Evolutionary conservation across 1,140 invertebrate genomes (phyloP).

Genomic region (Saccostrea echinata): DNA sequence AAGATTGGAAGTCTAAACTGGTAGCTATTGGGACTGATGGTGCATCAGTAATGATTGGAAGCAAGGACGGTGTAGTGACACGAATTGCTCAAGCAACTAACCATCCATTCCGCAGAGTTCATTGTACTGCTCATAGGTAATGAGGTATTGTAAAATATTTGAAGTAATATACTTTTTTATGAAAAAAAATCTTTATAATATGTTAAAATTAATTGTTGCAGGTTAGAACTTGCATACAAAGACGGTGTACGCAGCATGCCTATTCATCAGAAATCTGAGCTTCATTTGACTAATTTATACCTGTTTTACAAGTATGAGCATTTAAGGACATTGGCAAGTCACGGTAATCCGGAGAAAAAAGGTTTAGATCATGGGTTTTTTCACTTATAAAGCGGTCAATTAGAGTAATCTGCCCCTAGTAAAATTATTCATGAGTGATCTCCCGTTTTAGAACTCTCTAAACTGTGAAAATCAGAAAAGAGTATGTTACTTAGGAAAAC

Average conservation of each 20-base stretch:
- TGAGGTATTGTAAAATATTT: background rate
- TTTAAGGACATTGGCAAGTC: no score
- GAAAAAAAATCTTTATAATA: background rate
- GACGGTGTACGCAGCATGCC: background rate
- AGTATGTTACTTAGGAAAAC: no score
- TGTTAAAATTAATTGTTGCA: background rate
- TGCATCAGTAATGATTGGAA: conserved; percentile 51
- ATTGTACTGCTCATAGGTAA: background rate
- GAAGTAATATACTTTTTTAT: background rate
- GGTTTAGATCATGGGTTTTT: no score
- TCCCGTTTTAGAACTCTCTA: no score
- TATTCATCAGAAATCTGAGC: background rate
- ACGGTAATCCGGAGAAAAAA: no score
- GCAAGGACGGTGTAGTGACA: conserved; percentile 35
- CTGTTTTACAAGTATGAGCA: background rate
- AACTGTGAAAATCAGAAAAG: no score
- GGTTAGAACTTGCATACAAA: background rate
- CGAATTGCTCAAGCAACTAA: background rate
- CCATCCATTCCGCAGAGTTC: background rate
- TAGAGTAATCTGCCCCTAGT: no score
- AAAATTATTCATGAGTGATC: no score
- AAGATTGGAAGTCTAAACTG: conserved; percentile 46
- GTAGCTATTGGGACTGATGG: conserved; percentile 58
- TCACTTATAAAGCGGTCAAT: no score
- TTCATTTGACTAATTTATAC: background rate